phyloP scores from a whole-genome alignment of 2,888 invertebrate genomes.

The Labia minor region DNA sequence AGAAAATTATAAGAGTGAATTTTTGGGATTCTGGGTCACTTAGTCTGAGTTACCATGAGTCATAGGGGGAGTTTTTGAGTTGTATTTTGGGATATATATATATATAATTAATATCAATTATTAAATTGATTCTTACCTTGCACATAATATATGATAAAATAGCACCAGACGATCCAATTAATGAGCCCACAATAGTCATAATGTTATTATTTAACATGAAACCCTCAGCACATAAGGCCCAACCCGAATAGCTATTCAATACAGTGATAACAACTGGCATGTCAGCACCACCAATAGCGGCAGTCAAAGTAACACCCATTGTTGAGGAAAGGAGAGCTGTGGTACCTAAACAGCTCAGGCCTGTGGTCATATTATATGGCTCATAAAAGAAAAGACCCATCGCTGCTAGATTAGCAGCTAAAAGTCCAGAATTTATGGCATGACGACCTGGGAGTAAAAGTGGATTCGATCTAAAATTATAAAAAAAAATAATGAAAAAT shows the following conservation, averaged over 20 bases:
- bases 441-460: constrained; percentile 73
- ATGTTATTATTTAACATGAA: constrained; percentile 88
- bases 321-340: constrained; percentile 66
- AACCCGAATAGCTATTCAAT: constrained; percentile 83
- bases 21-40: too few relatives aligned
- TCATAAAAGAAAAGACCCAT: constrained; percentile 54
- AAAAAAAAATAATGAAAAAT: too few relatives aligned
- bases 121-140: too few relatives aligned
- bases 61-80: too few relatives aligned
- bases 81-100: too few relatives aligned
- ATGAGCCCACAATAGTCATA: constrained; percentile 83
- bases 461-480: constrained; percentile 49
- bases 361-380: constrained; percentile 48
- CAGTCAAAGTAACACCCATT: constrained; percentile 78
- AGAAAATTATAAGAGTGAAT: too few relatives aligned
- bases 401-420: constrained; percentile 60
- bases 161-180: constrained; percentile 84
- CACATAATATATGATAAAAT: constrained; percentile 92
- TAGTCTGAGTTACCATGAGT: too few relatives aligned
- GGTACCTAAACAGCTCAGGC: constrained; percentile 60
- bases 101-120: too few relatives aligned
- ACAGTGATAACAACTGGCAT: constrained; percentile 92
- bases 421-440: constrained; percentile 56
- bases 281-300: constrained; percentile 86
- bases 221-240: constrained; percentile 88